Base-by-base conservation (phyloP, 2,888 invertebrate genomes). In the Cantharis rustica region DNA sequence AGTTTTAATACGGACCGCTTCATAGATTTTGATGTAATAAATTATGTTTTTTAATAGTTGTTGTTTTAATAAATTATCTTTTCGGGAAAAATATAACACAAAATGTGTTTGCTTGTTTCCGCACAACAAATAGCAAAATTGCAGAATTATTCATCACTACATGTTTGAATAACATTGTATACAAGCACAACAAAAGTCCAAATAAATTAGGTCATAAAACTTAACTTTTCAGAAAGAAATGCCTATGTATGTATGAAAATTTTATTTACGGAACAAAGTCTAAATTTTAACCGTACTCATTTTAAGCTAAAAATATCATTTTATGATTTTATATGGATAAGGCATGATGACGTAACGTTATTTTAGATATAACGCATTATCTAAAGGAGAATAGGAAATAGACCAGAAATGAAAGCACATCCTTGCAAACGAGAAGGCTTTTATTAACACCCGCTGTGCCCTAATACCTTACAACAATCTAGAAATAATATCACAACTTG, bases 361-460 rank as follows among this genome's bases (percentile, higher is more conserved):
- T 74, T 74, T 73, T 74, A 77, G 77, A 74, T 77, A 77, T 77
- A 71, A 71, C 77, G 71, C 77, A 77, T 77, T 77, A 77, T 77
- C 77, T 74, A 77, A 73, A 77, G 77, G 71, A 71, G 77, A 77
- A 74, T 74, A 77, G 77, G 77, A 77, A 77, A 77, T 77, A 77
- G 77, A 77, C 77, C 77, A 77, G 77, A 77, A 77, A 77, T 77
- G 77, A 70, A 74, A 77, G 74, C 71, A 74, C 76, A 77, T 77
- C 77, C 77, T 74, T 77, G 74, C 74, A 77, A 77, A 77, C 77
- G 73, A 76, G 76, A 74, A 73, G 69, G 77, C 77, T 73, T 77
- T 74, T 77, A 77, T 77, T 77, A 77, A 47, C 71, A 74, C 61
- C 77, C 69, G 68, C 71, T 70, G 73, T 71, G 23, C 61, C 77